Percentiles rank a stretch among this genome's conserved stretches.
Conservation (phyloP, 1,140 invertebrate species). For the Drosophila parabipectinata region DNA sequence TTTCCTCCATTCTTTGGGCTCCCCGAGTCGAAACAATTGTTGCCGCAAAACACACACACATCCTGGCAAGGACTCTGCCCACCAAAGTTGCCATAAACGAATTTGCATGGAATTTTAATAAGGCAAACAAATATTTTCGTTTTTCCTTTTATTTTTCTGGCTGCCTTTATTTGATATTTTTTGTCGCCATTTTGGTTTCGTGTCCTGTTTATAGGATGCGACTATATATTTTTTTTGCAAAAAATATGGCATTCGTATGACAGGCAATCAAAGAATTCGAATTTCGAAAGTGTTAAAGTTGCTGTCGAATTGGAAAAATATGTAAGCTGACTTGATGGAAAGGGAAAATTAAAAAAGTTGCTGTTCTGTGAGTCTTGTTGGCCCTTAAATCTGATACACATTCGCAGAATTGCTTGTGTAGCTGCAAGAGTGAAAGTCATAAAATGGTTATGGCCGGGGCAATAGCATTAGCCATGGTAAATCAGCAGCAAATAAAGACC, state of each 20-base stretch:
- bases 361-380: not conserved
- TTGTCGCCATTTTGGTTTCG: constrained; percentile 52
- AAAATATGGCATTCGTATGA: constrained; percentile 36
- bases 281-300: constrained; percentile 24
- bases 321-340: not conserved
- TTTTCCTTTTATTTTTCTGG: constrained; percentile 15
- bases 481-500: constrained; percentile 33
- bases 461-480: constrained; percentile 44
- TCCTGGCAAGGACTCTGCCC: constrained; percentile 20
- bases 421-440: constrained; percentile 36
- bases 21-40: constrained; percentile 69
- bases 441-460: constrained; percentile 34
- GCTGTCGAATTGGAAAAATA: not conserved
- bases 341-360: not conserved
- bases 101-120: constrained; percentile 82
- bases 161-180: constrained; percentile 47
- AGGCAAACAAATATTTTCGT: constrained; percentile 60
- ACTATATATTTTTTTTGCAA: constrained; percentile 20
- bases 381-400: constrained; percentile 6
- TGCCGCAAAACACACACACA: constrained; percentile 55
- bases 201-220: constrained; percentile 19
- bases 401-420: constrained; percentile 14
- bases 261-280: constrained; percentile 47
- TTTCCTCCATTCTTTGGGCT: constrained; percentile 35
- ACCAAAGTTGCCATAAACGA: constrained; percentile 65